These are phyloP conservation scores for Cervus canadensis DNA, from an alignment of 2,113 vertebrate species.

Conservation along the genomic window DNA sequence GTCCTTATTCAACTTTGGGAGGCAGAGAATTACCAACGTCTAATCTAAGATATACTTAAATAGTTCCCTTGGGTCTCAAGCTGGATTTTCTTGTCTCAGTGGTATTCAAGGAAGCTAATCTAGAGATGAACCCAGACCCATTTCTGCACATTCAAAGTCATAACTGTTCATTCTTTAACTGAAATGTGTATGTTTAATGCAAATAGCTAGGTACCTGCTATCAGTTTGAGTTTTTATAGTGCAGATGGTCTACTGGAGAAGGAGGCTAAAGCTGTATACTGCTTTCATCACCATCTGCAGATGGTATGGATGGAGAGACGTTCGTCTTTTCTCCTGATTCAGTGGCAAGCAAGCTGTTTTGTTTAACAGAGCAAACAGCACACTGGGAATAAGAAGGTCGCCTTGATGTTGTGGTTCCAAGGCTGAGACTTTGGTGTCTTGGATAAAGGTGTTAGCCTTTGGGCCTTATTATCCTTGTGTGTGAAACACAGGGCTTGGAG, in stretches of 20 bases:
- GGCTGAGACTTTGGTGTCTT: background rate
- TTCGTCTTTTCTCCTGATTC: background rate
- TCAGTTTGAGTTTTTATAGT: background rate
- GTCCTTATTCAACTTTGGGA: constrained; percentile 11
- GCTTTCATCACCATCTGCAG: background rate
- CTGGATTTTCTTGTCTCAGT: background rate
- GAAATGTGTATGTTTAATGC: background rate
- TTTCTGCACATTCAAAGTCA: background rate
- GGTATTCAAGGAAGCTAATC: background rate
- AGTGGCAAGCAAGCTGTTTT: background rate
- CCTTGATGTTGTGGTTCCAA: background rate
- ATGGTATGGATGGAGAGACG: background rate
- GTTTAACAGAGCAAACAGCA: background rate
- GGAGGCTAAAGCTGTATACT: background rate
- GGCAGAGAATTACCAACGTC: background rate
- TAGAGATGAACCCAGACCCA: background rate
- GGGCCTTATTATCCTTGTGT: background rate
- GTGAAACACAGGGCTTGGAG: background rate
- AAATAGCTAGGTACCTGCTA: background rate
- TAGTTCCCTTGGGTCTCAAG: background rate
- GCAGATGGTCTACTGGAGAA: background rate
- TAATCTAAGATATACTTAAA: background rate
- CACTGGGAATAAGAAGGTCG: background rate
- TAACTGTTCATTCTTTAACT: background rate
- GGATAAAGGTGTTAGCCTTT: background rate